phyloP scores from a whole-genome alignment of 2,888 invertebrate species.

The Caenorhabditis sp. region DNA sequence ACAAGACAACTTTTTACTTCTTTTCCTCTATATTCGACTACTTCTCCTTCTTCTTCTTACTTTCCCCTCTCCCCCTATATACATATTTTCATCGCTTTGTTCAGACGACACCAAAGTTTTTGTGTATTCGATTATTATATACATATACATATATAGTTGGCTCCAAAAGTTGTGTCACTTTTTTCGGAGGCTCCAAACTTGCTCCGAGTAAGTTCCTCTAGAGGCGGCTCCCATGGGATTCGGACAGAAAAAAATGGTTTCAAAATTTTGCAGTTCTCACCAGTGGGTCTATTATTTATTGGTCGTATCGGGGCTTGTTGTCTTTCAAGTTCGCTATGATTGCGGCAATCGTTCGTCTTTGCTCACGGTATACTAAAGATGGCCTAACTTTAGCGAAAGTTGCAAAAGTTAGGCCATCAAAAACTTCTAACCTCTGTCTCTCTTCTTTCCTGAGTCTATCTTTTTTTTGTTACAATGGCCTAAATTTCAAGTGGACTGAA shows the following conservation, averaged over 20 bases:
- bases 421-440: too few relatives aligned
- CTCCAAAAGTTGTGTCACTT: neutral
- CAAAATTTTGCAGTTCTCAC: neutral
- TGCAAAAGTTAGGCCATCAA: neutral
- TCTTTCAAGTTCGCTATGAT: neutral
- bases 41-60: too few relatives aligned
- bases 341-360: slow-evolving; percentile 3
- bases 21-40: neutral
- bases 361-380: slow-evolving; percentile 9
- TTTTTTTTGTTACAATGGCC: too few relatives aligned
- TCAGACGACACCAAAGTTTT: neutral
- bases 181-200: neutral
- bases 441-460: too few relatives aligned
- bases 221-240: neutral
- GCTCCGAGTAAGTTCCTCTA: neutral
- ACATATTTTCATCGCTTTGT: neutral
- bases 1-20: slow-evolving; percentile 5
- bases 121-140: neutral
- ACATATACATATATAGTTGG: neutral
- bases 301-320: too few relatives aligned
- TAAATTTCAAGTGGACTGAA: too few relatives aligned
- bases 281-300: neutral
- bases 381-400: neutral
- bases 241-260: neutral
- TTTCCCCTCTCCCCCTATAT: too few relatives aligned